These are phyloP conservation scores for Varanus salvator DNA, from an alignment of 2,113 vertebrate species.

Conservation along the genomic window DNA sequence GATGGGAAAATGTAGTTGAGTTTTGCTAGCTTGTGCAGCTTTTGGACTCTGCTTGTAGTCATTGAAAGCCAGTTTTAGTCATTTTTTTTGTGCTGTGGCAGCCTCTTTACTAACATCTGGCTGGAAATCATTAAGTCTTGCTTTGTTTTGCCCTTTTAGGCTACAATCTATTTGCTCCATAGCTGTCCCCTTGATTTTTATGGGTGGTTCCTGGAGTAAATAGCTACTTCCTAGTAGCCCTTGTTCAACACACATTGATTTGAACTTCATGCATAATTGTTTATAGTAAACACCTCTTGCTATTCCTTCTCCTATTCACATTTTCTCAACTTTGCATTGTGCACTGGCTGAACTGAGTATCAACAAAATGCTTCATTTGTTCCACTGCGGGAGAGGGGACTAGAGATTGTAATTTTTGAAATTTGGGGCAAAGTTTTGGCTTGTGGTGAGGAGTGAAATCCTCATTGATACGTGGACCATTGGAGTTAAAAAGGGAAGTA, in stretches of 20 bases:
- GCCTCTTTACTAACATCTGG: constrained; percentile 1
- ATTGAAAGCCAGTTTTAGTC: background rate
- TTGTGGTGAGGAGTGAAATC: background rate
- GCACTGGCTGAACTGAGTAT: background rate
- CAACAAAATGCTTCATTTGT: background rate
- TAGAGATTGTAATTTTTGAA: background rate
- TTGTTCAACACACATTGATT: background rate
- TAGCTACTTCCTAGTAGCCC: background rate
- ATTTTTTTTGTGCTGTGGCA: constrained; percentile 4
- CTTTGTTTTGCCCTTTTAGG: constrained; percentile 19
- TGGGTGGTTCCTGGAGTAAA: background rate
- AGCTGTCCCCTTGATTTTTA: background rate
- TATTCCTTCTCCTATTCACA: background rate
- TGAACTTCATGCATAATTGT: background rate
- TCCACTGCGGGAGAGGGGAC: background rate
- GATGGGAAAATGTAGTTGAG: constrained; percentile 19
- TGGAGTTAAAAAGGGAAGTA: background rate
- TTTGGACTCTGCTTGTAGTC: constrained; percentile 15
- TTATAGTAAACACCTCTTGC: background rate
- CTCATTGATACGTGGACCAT: background rate
- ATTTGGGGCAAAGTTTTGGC: background rate
- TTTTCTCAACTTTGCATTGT: background rate
- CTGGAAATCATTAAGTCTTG: background rate
- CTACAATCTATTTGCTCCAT: background rate
- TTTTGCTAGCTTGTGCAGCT: background rate